Base-by-base conservation (phyloP, 2,113 vertebrate genomes). In the Megaceryle maxima region DNA sequence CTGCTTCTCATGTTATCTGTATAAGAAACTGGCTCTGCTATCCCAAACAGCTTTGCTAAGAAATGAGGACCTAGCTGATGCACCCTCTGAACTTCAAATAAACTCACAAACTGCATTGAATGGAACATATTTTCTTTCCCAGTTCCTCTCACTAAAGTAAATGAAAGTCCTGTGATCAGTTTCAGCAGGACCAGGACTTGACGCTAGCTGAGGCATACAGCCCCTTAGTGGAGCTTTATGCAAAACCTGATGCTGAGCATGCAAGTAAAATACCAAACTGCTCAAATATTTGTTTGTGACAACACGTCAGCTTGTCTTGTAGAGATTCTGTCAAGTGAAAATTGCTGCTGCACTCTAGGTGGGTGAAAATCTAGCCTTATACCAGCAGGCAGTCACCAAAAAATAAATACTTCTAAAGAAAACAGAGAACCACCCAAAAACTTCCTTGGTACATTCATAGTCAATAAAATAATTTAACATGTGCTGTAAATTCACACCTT, bases 201-300 rank as follows among this genome's bases (percentile, higher is more conserved):
- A 92, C 57, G 55, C 5, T 4, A 90, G 33, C 39, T 37, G 67
- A 86, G 28, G 72, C 4, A 83, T 24, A 51, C 6, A 68, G 53
- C 4, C 46, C 60, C 68, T 24, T 76, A 79, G 39, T 12, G n/a
- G 17, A 70, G 12, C 60, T 85, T 46, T 79, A 74, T 19, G 28
- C 28, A 83, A 91, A 95, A 86, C 13, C n/a, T 33, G 51, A 74
- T 83, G 75, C 70, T 66, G 35, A 77, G 41, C 57, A 79, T 33
- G 39, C 48, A 91, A 89, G 43, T 60, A 83, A 88, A 88, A 72
- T 29, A 77, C 31, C 55, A 74, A 93, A 69, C 51, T 44, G 26
- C 53, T 87, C 69, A 92, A 88, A 91, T 75, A 91, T 75, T 87
- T 91, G n/a, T 83, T 83, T 92, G 46, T 88, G 83, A 92, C 86